Conservation (phyloP, 2,113 vertebrate species). For the Hemiprocne comata region DNA sequence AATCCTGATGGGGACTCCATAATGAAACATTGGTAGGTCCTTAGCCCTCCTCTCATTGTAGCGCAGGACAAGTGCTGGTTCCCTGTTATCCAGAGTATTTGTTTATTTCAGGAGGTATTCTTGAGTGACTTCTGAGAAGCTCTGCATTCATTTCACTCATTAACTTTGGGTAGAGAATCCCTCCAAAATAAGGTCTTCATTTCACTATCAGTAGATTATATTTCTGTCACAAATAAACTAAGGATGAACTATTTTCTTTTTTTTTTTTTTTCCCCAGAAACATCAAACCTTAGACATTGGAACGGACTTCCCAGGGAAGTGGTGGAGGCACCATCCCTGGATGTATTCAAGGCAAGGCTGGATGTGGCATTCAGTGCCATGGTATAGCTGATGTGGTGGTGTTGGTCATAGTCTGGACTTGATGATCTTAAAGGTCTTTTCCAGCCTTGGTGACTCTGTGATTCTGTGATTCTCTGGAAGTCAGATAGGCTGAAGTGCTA, state of each 20-base stretch:
- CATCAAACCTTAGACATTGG: neutral
- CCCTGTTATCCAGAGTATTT: conserved; percentile 31
- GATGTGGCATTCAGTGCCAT: too few relatives aligned
- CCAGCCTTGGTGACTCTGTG: too few relatives aligned
- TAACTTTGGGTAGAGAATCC: neutral
- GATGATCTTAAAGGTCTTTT: too few relatives aligned
- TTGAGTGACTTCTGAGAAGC: neutral
- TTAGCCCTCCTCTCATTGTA: neutral
- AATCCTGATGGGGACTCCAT: neutral
- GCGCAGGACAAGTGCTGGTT: neutral
- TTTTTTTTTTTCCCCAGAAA: neutral
- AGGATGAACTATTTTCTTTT: neutral
- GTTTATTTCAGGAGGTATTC: conserved; percentile 15
- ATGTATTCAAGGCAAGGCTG: too few relatives aligned
- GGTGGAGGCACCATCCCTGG: too few relatives aligned
- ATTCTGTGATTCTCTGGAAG: neutral
- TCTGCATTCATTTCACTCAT: conserved; percentile 17
- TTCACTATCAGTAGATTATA: neutral
- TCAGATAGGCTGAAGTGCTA: neutral
- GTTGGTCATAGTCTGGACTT: too few relatives aligned
- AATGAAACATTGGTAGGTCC: neutral
- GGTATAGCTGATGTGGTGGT: too few relatives aligned
- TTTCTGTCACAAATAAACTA: neutral
- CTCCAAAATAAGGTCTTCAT: neutral
- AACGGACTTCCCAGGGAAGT: too few relatives aligned